Evolutionary conservation across 2,888 invertebrate genomes (phyloP), one percentile per base, ranked within the genome.

Genomic region (Muschampia plurimacula): DNA sequence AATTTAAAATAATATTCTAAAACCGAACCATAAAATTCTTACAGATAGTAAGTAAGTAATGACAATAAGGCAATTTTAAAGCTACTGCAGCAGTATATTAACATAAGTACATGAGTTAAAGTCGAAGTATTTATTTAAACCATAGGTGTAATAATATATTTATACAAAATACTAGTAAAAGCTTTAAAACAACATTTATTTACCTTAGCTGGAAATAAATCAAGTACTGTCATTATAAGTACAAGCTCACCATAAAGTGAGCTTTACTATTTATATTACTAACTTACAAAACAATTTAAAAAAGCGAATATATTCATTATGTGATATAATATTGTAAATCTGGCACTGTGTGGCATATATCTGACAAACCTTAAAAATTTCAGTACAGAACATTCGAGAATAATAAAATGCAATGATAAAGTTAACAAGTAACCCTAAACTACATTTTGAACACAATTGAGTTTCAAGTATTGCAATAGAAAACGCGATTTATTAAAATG

Each of bases 11-110:
- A 12, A 44, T 44, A 12, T 44, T 44, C 44, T 44, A 44, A 12
- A 44, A 44, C 44, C 10, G 44, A 44, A 44, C 44, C 44, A 44
- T 12, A 44, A 44, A 44, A 44, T 12, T 8, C 44, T 44, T 44
- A 12, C 44, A 3, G 12, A 44, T 1, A 65, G 32, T 52, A 12
- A 52, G 60, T 28, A 63, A 41, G 65, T 60, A 55, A 66, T 69
- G 52, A 69, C n/a, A 69, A 74, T 72, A 73, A 74, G 74, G 76
- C 76, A 76, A 68, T 74, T 65, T 76, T 74, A 76, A 74, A 73
- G 74, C 76, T 75, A 74, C 39, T 67, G 69, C 64, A 59, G 69
- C 71, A 71, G 41, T 57, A 68, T 74, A 72, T 55, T 67, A 60
- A 69, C 41, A 66, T 74, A 76, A 76, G 76, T 76, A 74, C 39